Base-by-base conservation (phyloP, 2,888 invertebrate species). In the Antheraea yamamai region DNA sequence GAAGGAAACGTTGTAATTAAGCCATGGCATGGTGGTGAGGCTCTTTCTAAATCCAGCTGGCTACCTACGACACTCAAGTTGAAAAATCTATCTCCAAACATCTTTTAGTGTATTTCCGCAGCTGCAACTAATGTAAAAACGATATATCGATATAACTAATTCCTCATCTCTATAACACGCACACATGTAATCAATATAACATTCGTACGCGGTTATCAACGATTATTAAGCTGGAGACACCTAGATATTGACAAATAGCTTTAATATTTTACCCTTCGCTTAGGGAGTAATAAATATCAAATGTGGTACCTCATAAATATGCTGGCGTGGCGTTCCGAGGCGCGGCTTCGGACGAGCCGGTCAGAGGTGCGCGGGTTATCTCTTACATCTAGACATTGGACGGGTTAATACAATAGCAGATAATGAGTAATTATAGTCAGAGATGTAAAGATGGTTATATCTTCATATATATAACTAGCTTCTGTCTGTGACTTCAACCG, bases 331-430 rank as follows among this genome's bases (percentile, higher is more conserved):
- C 78, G 75, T 73, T 77, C 79, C 78, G 30, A 16, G 30, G 79
- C 77, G 80, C 78, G 79, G 78, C 79, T 78, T 12, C 61, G 79
- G 81, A 80, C 70, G 70, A 20, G 78, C 75, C 78, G 84, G 85
- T 81, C 82, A 80, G 72, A 81, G 85, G 82, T 75, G 75, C 81
- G 82, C 72, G 81, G 89, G 90, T 88, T 91, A 91, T 91, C 91
- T 76, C 77, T 78, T 82, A 81, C 84, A 84, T 83, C 83, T 83
- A 30, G 70, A 70, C n/a, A 39, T 74, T 74, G 80, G 79, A 83
- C 39, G 76, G 74, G 7, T 10, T 73, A 64, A 84, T 84, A 75
- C 76, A 35, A 76, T 58, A 84, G 6, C 30, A 16, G 64, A 14
- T 18, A 30, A 66, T 16, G n/a, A 26, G 61, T 23, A 23, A 16